phyloP scores from a whole-genome alignment of 2,888 invertebrate genomes.

The Eupeodes luniger region DNA sequence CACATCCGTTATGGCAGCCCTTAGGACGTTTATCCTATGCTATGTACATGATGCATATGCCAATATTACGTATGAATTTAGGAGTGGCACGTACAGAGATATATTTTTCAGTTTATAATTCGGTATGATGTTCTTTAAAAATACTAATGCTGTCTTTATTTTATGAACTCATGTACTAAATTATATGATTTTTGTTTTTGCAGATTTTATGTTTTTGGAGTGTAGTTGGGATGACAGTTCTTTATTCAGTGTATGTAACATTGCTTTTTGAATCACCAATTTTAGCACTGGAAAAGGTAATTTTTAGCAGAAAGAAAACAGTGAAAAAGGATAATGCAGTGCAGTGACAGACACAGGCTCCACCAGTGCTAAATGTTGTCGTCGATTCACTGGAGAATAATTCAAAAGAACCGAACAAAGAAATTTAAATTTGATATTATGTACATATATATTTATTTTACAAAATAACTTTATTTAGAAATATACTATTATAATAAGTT shows the following conservation, averaged over 20 bases:
- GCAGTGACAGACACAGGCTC: not conserved
- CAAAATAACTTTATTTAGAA: too few species aligned
- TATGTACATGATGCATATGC: constrained; percentile 73
- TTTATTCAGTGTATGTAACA: constrained; percentile 14
- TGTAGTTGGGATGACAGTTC: not conserved
- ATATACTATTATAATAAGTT: too few species aligned
- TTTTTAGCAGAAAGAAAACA: constrained; percentile 1
- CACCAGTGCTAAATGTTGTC: not conserved
- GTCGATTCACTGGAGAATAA: not conserved
- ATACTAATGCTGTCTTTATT: not conserved
- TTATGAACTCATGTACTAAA: too few species aligned
- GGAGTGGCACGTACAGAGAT: constrained; percentile 46
- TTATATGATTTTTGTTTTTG: not conserved
- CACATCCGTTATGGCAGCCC: constrained; percentile 73
- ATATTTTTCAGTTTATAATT: constrained; percentile 60
- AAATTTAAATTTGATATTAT: not conserved
- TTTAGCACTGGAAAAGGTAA: constrained; percentile 6
- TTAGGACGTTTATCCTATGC: constrained; percentile 72
- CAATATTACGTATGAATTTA: constrained; percentile 51
- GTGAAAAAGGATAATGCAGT: not conserved
- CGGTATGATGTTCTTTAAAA: constrained; percentile 38
- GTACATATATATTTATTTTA: not conserved
- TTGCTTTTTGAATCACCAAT: constrained; percentile 22
- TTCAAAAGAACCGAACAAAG: not conserved
- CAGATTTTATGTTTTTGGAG: constrained; percentile 12